Base-by-base conservation (phyloP, 1,140 invertebrate species). In the Hormaphis cornu region DNA sequence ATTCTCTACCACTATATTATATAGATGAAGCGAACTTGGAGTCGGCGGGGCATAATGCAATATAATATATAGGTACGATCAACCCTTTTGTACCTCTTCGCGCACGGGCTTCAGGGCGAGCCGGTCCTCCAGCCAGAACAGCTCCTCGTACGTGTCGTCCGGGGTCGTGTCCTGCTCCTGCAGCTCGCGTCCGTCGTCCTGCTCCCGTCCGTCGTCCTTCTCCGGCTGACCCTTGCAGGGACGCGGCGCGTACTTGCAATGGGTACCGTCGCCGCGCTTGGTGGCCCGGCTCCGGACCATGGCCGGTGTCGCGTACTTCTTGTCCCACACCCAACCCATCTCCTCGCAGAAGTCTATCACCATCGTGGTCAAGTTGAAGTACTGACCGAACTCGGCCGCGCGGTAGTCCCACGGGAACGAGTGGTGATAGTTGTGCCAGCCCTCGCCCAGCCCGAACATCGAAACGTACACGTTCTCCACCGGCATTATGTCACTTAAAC, bases 361-460 rank as follows among this genome's bases (percentile, higher is more conserved):
- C 16, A 71, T 75, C 0, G 82, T 79, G 0, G 82, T 80, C 12
- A 75, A 33, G 72, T 82, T 83, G 59, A 80, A 80, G 8, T 75
- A 76, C 72, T 77, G 22, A 75, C 80, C 35, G 76, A 79, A 63
- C 76, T 93, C 91, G 8, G 89, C 83, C 1, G 90, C 87, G 75
- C 90, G 89, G 81, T 95, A 95, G 76, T 97, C 95, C 85, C 91
- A 91, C 1, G 95, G 95, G 80, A 97, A 97, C 0, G 84, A 82
- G 74, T 91, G 89, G 74, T 91, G 89, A 77, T 89, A 93, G 77
- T 91, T 90, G 76, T 90, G 88, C 82, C 87, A 89, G 3, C 87
- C 88, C 79, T 86, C 85, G 3, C 85, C 85, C 4, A 78, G 69
- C 1, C 78, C 78, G 14, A 86, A 72, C 3, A 85, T 71, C 0